These are phyloP conservation scores for Gymnoscopelus microlampas DNA, from an alignment of 2,797 vertebrate genomes.

Conservation along the genomic window DNA sequence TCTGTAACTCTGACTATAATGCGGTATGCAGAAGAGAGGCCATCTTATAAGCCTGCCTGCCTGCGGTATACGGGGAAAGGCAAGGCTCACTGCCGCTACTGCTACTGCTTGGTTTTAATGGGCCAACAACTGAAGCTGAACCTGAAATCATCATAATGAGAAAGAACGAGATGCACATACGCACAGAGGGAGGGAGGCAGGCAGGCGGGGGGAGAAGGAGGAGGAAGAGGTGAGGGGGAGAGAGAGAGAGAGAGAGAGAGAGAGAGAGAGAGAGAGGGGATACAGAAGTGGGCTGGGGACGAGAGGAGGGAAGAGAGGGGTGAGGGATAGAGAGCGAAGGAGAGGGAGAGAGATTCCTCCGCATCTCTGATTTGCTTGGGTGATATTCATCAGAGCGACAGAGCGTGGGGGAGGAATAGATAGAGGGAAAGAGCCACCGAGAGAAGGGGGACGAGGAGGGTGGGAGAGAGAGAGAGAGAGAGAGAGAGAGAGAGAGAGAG, in stretches of 20 bases:
- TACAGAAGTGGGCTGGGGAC: too few relatives aligned
- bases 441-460: conserved; percentile 31
- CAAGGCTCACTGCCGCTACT: conserved; percentile 47
- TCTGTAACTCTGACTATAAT: conserved; percentile 49
- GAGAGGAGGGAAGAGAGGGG: conserved; percentile 40
- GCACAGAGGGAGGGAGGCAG: conserved; percentile 32
- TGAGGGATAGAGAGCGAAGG: conserved; percentile 43
- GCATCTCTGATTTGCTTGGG: conserved; percentile 74
- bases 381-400: conserved; percentile 76
- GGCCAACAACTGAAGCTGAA: conserved; percentile 74
- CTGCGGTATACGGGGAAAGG: conserved; percentile 50
- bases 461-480: conserved; percentile 41
- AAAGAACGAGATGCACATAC: conserved; percentile 72
- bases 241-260: conserved; percentile 19
- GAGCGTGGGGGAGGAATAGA: conserved; percentile 62
- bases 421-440: conserved; percentile 50
- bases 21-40: conserved; percentile 64
- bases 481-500: conserved; percentile 6
- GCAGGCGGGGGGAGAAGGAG: conserved; percentile 44
- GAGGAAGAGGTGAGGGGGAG: conserved; percentile 39
- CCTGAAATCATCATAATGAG: conserved; percentile 79
- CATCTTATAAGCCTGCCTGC: conserved; percentile 67
- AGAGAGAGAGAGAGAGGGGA: conserved; percentile 12
- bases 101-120: conserved; percentile 67
- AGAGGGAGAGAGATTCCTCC: conserved; percentile 61